Conservation (phyloP, 2,888 invertebrate species). For the Trachelus stipa region DNA sequence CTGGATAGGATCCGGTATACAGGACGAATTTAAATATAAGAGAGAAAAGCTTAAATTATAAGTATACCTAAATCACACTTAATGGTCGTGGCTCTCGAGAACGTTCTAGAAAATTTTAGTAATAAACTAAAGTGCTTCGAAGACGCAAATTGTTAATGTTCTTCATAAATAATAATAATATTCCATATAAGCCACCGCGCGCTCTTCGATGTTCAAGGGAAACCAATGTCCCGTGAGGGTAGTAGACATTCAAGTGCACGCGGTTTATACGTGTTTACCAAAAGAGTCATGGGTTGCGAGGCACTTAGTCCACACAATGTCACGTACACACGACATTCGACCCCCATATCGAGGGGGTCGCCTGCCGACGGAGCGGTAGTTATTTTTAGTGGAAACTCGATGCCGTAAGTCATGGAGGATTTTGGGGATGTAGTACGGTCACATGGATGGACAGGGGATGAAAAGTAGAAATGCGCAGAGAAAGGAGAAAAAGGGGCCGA, state of each 20-base stretch:
- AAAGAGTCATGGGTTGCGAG: constrained; percentile 6
- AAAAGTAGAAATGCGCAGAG: neutral
- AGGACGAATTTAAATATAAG: neutral
- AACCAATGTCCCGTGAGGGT: neutral
- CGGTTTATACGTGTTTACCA: neutral
- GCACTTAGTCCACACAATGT: constrained; percentile 34
- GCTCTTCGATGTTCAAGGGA: neutral
- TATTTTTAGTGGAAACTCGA: constrained; percentile 44
- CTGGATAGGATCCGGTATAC: neutral
- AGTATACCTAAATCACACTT: neutral
- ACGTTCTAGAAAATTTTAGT: neutral
- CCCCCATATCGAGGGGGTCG: constrained; percentile 37
- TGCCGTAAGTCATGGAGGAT: constrained; percentile 47
- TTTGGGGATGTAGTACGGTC: constrained; percentile 30
- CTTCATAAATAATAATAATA: neutral
- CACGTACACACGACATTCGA: constrained; percentile 37
- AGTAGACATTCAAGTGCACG: neutral
- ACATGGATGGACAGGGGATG: constrained; percentile 4
- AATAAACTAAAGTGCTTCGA: neutral
- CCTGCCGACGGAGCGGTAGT: constrained; percentile 30
- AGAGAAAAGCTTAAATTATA: neutral
- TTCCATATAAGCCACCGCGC: neutral
- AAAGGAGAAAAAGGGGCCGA: neutral
- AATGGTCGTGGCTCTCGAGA: neutral
- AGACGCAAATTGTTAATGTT: neutral